Evolutionary conservation across 2,888 invertebrate species (phyloP).

Genomic region (Selenia dentaria): DNA sequence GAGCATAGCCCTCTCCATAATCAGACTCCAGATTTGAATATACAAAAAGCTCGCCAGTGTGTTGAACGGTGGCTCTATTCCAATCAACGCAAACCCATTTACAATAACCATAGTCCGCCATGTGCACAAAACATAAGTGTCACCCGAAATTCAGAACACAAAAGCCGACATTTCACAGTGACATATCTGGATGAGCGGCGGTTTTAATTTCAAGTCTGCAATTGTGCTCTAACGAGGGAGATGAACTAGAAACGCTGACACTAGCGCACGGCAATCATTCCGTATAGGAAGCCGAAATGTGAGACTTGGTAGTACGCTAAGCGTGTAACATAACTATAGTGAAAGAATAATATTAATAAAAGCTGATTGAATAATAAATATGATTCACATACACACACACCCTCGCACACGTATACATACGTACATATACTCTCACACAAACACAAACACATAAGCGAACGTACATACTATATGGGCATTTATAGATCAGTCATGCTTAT

Average conservation of each 20-base stretch:
- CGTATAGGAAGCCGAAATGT: constrained; percentile 43
- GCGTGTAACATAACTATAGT: constrained; percentile 34
- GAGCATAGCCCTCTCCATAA: no score
- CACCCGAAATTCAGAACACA: constrained; percentile 7
- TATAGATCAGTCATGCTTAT: no score
- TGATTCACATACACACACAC: no score
- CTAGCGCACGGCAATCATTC: constrained; percentile 73
- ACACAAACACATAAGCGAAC: no score
- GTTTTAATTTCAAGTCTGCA: constrained; percentile 74
- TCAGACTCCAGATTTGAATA: no score
- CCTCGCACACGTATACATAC: no score
- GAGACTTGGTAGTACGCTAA: constrained; percentile 34
- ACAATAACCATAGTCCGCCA: not conserved
- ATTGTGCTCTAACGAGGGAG: constrained; percentile 75
- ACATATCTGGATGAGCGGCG: constrained; percentile 49
- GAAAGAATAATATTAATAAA: no score
- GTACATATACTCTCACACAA: no score
- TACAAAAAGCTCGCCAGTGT: not conserved
- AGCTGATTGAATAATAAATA: no score
- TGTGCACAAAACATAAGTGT: constrained; percentile 6
- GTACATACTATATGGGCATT: no score
- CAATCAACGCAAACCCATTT: not conserved
- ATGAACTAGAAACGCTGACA: constrained; percentile 79
- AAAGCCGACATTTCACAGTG: constrained; percentile 28
- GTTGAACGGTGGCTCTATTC: not conserved